Base-by-base conservation (phyloP, 2,113 vertebrate species). In the Dendropsophus ebraccatus region DNA sequence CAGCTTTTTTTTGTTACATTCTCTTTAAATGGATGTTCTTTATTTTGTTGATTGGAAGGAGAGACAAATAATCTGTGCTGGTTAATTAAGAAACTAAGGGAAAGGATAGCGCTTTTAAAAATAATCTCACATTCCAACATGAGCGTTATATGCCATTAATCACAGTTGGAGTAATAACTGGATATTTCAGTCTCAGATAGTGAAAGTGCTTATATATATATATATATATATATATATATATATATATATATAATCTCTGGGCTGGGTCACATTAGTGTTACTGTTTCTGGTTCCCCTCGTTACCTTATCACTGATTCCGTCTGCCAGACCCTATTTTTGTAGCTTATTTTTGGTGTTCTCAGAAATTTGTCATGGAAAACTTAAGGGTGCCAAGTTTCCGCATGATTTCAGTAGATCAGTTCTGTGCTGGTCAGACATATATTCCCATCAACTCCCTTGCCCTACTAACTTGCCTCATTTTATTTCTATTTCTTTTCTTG, bases 311-410 rank as follows among this genome's bases (percentile, higher is more conserved):
- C 21, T 67, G 25, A 79, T 67, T 69, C 21, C 28, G 74, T 28
- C 50, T 32, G 6, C 21, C 23, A 25, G 47, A 35, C 14, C 14
- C 2, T 62, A 69, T 37, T 54, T 69, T 86, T 56, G 10, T 28
- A 30, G 76, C 56, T 72, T 80, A 81, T 86, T 86, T 73, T 70
- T 80, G 77, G 84, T 58, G 41, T 70, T 72, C 75, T 72, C 45
- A 67, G 77, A 81, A 80, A 81, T 72, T 81, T 81, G 65, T 86
- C 76, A 81, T 86, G 84, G 84, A 86, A 86, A 80, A 60, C 52
- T 41, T 23, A 54, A 45, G 76, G 17, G 62, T 86, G 76, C 84
- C 84, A 86, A 86, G 84, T 73, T 81, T 81, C 76, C 84, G 80
- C 13, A 77, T 35, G 56, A 79, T 79, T 78, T 85, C 60, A 28